Evolutionary conservation across 2,113 vertebrate species (phyloP).

Genomic region (Rhynchomys soricoides): DNA sequence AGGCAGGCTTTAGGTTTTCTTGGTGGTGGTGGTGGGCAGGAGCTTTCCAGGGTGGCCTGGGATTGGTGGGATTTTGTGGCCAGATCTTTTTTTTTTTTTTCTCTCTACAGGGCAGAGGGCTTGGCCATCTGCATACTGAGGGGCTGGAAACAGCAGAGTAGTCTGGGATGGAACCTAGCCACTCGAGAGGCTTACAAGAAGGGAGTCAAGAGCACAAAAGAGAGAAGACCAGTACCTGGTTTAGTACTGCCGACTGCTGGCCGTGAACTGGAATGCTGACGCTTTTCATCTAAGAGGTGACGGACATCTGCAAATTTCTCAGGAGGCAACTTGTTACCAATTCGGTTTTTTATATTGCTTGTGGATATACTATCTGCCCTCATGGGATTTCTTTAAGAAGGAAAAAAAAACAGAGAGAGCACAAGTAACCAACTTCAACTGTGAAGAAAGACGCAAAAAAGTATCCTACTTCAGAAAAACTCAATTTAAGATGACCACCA

Average conservation of each 20-base stretch:
- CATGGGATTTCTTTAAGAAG: slow-evolving; percentile 88
- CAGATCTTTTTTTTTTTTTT: background rate
- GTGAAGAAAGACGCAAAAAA: background rate
- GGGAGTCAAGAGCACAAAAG: background rate
- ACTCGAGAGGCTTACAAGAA: background rate
- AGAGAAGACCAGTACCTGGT: slow-evolving; percentile 87
- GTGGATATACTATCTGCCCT: slow-evolving; percentile 86
- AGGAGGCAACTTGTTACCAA: slow-evolving; percentile 89
- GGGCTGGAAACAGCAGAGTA: background rate
- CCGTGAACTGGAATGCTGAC: slow-evolving; percentile 87
- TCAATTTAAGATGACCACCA: background rate
- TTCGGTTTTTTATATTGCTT: slow-evolving; percentile 92
- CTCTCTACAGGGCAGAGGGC: background rate
- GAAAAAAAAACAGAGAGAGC: background rate
- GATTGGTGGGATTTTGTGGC: background rate
- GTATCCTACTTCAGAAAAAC: background rate
- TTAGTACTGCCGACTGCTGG: slow-evolving; percentile 85
- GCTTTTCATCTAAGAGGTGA: slow-evolving; percentile 95
- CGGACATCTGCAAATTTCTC: slow-evolving; percentile 94
- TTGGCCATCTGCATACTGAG: background rate
- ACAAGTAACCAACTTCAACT: slow-evolving; percentile 39
- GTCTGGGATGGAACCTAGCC: background rate
- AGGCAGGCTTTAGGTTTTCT: background rate
- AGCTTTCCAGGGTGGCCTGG: background rate
- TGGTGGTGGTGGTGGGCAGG: background rate